phyloP scores from a whole-genome alignment of 2,113 vertebrate genomes.

The western clawed frog (Xenopus tropicalis) region UCB_Xtro_10.0 CM004450.2:104191501-104192000 shows the following conservation, averaged over 20 bases:
- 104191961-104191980: too few relatives aligned
- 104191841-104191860: background rate
- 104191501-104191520: constrained; percentile 53
- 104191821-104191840: background rate
- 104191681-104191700: constrained; percentile 62
- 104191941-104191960: background rate
- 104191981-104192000: too few relatives aligned
- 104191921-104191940: background rate
- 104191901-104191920: background rate
- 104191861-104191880: background rate
- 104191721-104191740: constrained; percentile 18
- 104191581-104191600: constrained; percentile 75
- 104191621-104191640: constrained; percentile 72
- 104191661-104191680: constrained; percentile 70
- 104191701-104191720: constrained; percentile 38
- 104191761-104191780: background rate
- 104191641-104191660: constrained; percentile 77
- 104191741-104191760: constrained; percentile 11
- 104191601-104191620: constrained; percentile 75
- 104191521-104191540: constrained; percentile 60
- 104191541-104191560: constrained; percentile 79
- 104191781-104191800: background rate
- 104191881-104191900: background rate
- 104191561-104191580: constrained; percentile 68
- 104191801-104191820: background rate